phyloP scores from a whole-genome alignment of 2,888 invertebrate species.

The Melolontha melolontha region DNA sequence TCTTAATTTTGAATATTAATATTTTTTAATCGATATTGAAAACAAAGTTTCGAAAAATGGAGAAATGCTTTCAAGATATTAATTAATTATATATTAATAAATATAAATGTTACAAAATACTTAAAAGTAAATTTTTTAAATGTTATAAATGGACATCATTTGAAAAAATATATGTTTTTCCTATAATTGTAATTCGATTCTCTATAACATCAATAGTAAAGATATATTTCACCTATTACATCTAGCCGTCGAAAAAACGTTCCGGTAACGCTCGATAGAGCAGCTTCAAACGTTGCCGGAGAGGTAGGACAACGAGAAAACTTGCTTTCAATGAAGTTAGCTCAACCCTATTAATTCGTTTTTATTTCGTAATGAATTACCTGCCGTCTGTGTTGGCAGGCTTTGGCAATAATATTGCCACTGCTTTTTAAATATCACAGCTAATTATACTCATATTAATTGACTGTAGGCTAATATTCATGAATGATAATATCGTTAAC shows the following conservation, averaged over 20 bases:
- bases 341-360: slow-evolving; percentile 38
- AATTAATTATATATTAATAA: too few relatives aligned
- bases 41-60: too few relatives aligned
- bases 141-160: too few relatives aligned
- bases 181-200: too few relatives aligned
- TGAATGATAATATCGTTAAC: too few relatives aligned
- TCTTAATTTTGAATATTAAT: too few relatives aligned
- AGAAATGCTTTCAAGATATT: too few relatives aligned
- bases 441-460: slow-evolving; percentile 24
- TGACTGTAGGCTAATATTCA: too few relatives aligned
- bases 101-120: too few relatives aligned
- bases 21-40: too few relatives aligned
- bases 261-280: slow-evolving; percentile 32
- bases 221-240: slow-evolving; percentile 32
- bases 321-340: slow-evolving; percentile 34
- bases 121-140: too few relatives aligned
- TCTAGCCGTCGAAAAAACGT: slow-evolving; percentile 1
- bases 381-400: slow-evolving; percentile 7
- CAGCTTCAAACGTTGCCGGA: slow-evolving; percentile 29
- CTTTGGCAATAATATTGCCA: slow-evolving; percentile 24
- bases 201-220: slow-evolving; percentile 26
- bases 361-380: slow-evolving; percentile 35
- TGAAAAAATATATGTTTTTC: too few relatives aligned
- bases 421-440: slow-evolving; percentile 25
- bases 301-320: slow-evolving; percentile 15